phyloP scores from a whole-genome alignment of 2,888 invertebrate species.

The Apodemia mormo region DNA sequence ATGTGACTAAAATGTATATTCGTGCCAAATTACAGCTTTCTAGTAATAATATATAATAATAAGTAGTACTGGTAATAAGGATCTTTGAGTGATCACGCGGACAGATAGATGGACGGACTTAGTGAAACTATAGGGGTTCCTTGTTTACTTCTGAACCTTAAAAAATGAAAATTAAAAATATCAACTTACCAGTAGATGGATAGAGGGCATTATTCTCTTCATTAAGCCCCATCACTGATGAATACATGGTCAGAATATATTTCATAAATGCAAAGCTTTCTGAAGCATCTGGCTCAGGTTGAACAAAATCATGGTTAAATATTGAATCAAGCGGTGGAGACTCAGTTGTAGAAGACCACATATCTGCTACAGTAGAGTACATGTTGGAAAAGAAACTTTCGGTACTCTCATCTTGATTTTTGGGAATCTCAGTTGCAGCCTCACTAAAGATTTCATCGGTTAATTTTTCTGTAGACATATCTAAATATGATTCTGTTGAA shows the following conservation, averaged over 20 bases:
- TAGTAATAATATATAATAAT: no score
- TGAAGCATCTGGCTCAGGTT: conserved; percentile 39
- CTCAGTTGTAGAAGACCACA: conserved; percentile 61
- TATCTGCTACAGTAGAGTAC: conserved; percentile 59
- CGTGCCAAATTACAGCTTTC: no score
- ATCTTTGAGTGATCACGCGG: no score
- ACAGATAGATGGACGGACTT: no score
- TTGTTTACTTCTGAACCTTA: no score
- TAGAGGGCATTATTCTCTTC: conserved; percentile 66
- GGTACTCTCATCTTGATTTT: conserved; percentile 34
- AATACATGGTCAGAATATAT: conserved; percentile 58
- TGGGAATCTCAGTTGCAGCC: conserved; percentile 34
- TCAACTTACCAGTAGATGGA: conserved; percentile 59
- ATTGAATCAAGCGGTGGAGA: conserved; percentile 49
- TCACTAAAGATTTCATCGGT: conserved; percentile 37
- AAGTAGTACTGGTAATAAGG: no score
- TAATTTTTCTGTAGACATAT: conserved; percentile 28
- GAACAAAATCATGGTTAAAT: conserved; percentile 49
- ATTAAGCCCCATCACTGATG: conserved; percentile 58
- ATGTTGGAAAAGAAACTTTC: conserved; percentile 56
- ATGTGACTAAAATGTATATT: no score
- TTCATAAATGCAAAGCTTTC: conserved; percentile 62
- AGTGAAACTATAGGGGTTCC: no score
- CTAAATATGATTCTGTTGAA: conserved; percentile 21
- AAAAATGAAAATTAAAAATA: background rate